These are phyloP conservation scores for Babylonia areolata DNA, from an alignment of 1,140 invertebrate genomes.

Conservation along the genomic window DNA sequence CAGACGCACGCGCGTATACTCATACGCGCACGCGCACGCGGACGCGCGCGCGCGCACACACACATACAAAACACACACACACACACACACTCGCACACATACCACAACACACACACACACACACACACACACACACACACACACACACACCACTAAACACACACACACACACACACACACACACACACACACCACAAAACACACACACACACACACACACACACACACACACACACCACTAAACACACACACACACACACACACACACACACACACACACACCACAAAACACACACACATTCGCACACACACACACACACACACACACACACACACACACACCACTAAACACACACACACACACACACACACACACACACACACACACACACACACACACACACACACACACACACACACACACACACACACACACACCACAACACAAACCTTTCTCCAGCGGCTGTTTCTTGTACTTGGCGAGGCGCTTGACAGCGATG, in stretches of 20 bases:
- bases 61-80: not conserved
- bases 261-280: not conserved
- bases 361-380: too few species aligned
- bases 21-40: not conserved
- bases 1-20: not conserved
- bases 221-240: not conserved
- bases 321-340: too few species aligned
- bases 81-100: not conserved
- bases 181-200: not conserved
- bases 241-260: conserved; percentile 41
- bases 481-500: conserved; percentile 95
- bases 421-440: not conserved
- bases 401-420: not conserved
- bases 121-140: conserved; percentile 11
- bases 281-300: too few species aligned
- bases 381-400: too few species aligned
- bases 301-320: too few species aligned
- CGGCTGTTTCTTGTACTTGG: conserved; percentile 74
- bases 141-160: not conserved
- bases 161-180: conserved; percentile 11
- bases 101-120: not conserved
- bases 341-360: too few species aligned
- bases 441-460: conserved; percentile 68
- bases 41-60: not conserved
- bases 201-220: too few species aligned